Conservation (phyloP, 2,888 invertebrate genomes). For the Keiferia lycopersicella region DNA sequence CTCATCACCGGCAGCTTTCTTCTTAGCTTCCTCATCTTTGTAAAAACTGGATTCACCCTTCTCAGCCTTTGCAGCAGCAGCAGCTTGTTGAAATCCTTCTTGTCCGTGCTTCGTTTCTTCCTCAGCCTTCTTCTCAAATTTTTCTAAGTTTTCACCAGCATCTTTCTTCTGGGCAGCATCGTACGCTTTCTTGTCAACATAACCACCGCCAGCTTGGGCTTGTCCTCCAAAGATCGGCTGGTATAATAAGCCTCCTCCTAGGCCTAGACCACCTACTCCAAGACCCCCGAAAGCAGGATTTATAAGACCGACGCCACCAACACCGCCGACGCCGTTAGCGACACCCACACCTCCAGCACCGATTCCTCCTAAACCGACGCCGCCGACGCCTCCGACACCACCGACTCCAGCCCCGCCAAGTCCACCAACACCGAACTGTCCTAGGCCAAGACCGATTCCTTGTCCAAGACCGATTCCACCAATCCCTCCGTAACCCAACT, state of each 20-base stretch:
- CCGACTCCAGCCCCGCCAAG: constrained; percentile 49
- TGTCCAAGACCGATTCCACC: constrained; percentile 38
- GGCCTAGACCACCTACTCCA: constrained; percentile 50
- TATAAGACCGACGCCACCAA: constrained; percentile 56
- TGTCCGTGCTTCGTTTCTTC: constrained; percentile 80
- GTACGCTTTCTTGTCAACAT: constrained; percentile 79
- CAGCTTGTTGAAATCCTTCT: constrained; percentile 79
- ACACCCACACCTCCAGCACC: constrained; percentile 42
- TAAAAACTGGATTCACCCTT: constrained; percentile 76
- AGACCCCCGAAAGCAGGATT: constrained; percentile 60
- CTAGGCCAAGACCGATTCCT: constrained; percentile 39
- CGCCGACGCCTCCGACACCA: constrained; percentile 28
- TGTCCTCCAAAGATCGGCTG: constrained; percentile 67
- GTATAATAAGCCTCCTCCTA: constrained; percentile 61
- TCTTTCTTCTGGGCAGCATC: constrained; percentile 81
- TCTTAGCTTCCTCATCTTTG: constrained; percentile 80
- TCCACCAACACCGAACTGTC: constrained; percentile 51
- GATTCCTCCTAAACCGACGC: constrained; percentile 30
- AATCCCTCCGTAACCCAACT: constrained; percentile 44
- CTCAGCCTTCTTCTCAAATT: constrained; percentile 78
- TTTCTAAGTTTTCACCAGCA: constrained; percentile 78
- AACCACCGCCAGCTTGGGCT: constrained; percentile 72
- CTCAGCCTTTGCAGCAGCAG: constrained; percentile 79
- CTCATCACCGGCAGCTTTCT: constrained; percentile 82
- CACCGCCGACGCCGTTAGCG: constrained; percentile 43